These are phyloP conservation scores for Mechanitis messenoides DNA, from an alignment of 2,888 invertebrate species.

Conservation along the genomic window DNA sequence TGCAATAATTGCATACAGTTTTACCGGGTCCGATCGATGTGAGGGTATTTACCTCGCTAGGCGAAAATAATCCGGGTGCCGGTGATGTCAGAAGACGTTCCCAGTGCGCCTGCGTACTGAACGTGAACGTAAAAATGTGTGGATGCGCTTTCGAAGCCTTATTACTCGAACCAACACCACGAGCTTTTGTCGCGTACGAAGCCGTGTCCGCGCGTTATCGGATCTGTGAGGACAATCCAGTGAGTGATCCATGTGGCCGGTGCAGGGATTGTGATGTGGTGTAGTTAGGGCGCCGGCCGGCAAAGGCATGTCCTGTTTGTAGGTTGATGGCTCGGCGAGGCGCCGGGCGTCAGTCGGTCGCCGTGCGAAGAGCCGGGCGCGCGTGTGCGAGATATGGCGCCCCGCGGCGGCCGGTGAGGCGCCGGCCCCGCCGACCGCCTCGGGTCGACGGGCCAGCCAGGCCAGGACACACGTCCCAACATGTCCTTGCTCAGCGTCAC, in stretches of 20 bases:
- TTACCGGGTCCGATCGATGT: constrained; percentile 74
- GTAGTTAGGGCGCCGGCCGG: constrained; percentile 34
- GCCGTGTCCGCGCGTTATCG: constrained; percentile 26
- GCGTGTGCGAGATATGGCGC: constrained; percentile 65
- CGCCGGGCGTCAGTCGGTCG: constrained; percentile 59
- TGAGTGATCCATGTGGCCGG: constrained; percentile 25
- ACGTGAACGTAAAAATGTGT: constrained; percentile 40
- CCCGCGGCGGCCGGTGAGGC: constrained; percentile 76
- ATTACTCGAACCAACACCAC: constrained; percentile 37
- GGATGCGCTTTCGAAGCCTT: constrained; percentile 42
- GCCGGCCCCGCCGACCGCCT: constrained; percentile 75
- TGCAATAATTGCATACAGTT: constrained; percentile 76
- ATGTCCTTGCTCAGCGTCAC: constrained; percentile 77
- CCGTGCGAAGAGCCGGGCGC: constrained; percentile 70
- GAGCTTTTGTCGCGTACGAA: constrained; percentile 36
- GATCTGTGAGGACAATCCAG: constrained; percentile 24
- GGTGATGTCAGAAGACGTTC: constrained; percentile 68
- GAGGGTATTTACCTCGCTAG: constrained; percentile 76
- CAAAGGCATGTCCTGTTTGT: constrained; percentile 37
- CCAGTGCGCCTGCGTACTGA: constrained; percentile 34
- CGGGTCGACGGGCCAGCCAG: constrained; percentile 74
- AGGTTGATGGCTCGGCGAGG: constrained; percentile 44
- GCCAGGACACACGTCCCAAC: constrained; percentile 61
- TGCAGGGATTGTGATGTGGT: constrained; percentile 30
- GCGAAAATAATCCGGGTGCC: constrained; percentile 75